Evolutionary conservation across 1,140 invertebrate species (phyloP).

Genomic region (Eupeodes corollae): DNA sequence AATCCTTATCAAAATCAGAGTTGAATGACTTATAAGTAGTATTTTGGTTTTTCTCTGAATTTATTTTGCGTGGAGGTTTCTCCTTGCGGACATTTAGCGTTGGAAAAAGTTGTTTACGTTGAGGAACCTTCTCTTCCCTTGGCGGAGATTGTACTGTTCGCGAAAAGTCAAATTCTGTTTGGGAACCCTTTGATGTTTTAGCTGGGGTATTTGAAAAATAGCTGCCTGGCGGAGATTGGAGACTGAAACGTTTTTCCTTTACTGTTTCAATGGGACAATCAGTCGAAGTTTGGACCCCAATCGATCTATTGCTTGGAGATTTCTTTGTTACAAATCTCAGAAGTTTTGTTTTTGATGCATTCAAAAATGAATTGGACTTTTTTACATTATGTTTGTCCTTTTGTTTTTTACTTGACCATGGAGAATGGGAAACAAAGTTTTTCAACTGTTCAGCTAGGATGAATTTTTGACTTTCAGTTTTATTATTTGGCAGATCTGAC

Average conservation of each 20-base stretch:
- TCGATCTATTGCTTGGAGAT: conserved; percentile 6
- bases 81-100: not conserved
- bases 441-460: conserved; percentile 28
- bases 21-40: conserved; percentile 26
- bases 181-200: conserved; percentile 9
- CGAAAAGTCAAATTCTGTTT: conserved; percentile 22
- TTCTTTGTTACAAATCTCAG: conserved; percentile 31
- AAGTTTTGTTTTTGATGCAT: conserved; percentile 30
- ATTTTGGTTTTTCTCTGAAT: conserved; percentile 5
- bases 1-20: conserved; percentile 28
- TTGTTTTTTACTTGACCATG: conserved; percentile 14
- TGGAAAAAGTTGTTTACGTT: conserved; percentile 23
- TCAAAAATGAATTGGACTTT: conserved; percentile 22
- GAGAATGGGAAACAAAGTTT: conserved; percentile 13
- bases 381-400: conserved; percentile 10
- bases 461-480: conserved; percentile 20
- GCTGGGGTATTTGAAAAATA: conserved; percentile 23
- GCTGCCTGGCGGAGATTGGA: conserved; percentile 28
- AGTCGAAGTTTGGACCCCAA: conserved; percentile 27
- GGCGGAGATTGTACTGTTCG: conserved; percentile 23
- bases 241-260: not conserved
- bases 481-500: conserved; percentile 7
- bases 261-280: conserved; percentile 9
- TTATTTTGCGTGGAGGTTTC: not conserved
- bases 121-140: conserved; percentile 19